Base-by-base conservation (phyloP, 2,797 vertebrate genomes). In the Dermochelys coriacea region DNA sequence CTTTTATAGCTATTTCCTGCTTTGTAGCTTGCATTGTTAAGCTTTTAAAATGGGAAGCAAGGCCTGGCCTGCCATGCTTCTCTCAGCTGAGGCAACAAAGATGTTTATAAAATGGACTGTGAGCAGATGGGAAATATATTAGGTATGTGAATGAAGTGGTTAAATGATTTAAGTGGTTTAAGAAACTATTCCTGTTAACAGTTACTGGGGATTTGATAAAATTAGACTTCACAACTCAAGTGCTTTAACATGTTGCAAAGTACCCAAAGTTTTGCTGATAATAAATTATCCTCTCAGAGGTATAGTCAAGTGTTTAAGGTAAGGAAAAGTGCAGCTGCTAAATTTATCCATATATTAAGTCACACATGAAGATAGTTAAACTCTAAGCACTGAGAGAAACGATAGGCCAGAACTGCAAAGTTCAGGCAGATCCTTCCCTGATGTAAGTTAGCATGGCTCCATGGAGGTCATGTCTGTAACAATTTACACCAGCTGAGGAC, bases 71-170 rank as follows among this genome's bases (percentile, higher is more conserved):
- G 59, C 83, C 93, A 54, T 91, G 88, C 59, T 89, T 87, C 59
- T 84, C 80, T 84, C 80, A 93, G 25, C 0, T 75, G 93, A 91
- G n/a, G 49, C 68, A 55, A 88, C 25, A 89, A 80, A 87, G 25
- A 75, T 75, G 55, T 78, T 89, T 84, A 85, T 51, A 54, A 1
- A 3, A 18, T 34, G 89, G 49, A 23, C 89, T 79, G 85, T 19
- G 12, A 88, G 2, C 31, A 91, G 93, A 87, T 23, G 95, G 45
- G 89, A 96, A 90, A 95, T 75, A 29, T 29, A 75, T 75, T 27
- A 75, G 23, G 25, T 45, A 41, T 75, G 71, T 15, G 25, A 47
- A 75, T 61, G 77, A 2, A 82, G 10, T 0, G 0, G 88, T 93
- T 87, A 78, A 12, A 52, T 0, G 0, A 89, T 93, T 86, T 80